A percentile compares a stretch with the other conserved stretches of the same genome.
phyloP scores from a whole-genome alignment of 2,888 invertebrate genomes.

The Aleiodes alternator region DNA sequence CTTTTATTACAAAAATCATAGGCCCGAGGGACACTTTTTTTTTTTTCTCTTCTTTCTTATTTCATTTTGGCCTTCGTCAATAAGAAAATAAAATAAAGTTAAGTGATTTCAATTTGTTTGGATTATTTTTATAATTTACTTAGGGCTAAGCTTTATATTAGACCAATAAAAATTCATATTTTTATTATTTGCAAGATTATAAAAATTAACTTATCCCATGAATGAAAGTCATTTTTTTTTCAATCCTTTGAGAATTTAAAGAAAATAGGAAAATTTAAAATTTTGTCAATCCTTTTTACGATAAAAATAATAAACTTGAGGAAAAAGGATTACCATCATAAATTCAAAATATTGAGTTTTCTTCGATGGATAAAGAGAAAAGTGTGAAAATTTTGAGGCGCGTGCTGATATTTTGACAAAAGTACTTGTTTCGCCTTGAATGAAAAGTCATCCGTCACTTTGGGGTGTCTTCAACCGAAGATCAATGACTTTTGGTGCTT shows the following conservation, averaged over 20 bases:
- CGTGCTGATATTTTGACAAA: conserved; percentile 24
- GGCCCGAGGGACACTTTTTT: not conserved
- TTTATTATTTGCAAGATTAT: too few relatives aligned
- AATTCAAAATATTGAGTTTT: too few relatives aligned
- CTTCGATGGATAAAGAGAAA: too few relatives aligned
- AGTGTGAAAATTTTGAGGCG: not conserved
- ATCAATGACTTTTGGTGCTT: not conserved
- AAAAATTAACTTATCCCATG: too few relatives aligned
- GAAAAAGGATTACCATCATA: too few relatives aligned
- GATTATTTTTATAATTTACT: conserved; percentile 12
- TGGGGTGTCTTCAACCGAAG: conserved; percentile 4
- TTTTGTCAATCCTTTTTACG: too few relatives aligned
- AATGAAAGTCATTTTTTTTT: too few relatives aligned
- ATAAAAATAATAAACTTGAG: too few relatives aligned
- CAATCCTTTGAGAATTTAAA: too few relatives aligned
- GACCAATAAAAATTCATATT: conserved; percentile 8
- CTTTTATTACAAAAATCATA: conserved; percentile 30
- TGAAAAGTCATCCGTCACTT: conserved; percentile 25
- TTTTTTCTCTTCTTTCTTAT: not conserved
- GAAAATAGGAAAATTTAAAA: too few relatives aligned
- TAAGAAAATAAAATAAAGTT: conserved; percentile 10
- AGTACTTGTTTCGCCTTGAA: conserved; percentile 17
- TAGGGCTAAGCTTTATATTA: conserved; percentile 15
- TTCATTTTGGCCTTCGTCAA: not conserved
- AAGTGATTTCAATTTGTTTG: conserved; percentile 14